Evolutionary conservation across 2,113 vertebrate species (phyloP), one percentile per base, ranked within the genome.

Genomic region (Periophthalmus modestus): DNA sequence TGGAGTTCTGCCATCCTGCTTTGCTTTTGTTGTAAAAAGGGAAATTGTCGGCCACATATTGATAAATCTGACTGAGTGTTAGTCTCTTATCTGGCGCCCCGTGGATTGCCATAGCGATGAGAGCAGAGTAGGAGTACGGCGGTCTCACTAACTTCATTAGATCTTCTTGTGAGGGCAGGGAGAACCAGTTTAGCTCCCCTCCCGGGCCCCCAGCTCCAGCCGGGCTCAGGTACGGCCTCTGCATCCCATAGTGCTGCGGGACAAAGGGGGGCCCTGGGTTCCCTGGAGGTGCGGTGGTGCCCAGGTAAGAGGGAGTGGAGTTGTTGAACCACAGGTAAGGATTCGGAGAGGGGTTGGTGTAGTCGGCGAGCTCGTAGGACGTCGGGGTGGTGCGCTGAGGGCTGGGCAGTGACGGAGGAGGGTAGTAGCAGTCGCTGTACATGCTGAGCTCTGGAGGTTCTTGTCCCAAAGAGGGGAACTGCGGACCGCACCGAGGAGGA

Each of bases 21-120:
- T 99, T 99, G 89, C 98, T 98, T 88, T 98, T 98, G 91, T 99
- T 99, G 82, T 99, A 99, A 85, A 99, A 99, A 0, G 98, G 98
- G 72, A 99, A 99, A 87, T 98, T 99, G 89, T 99, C 97, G 0
- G 98, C 98, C 47, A 99, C 98, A 0, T 99, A 99, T 87, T 99
- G 98, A 90, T 99, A 99, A 90, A 99, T 99, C 89, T 99, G 98
- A 85, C 98, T 99, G 54, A 99, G 92, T 0, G 98, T 99, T 85
- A 99, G 93, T 67, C 98, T 94, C 77, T 95, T 95, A 13, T 98
- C 98, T 0, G 95, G 97, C 0, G 98, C 97, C 21, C 97, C 96
- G 1, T 99, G 97, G 85, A 99, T 99, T 71, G 98, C 98, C 98
- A 99, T 99, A 82, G 98, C 98, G 3, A 99, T 99, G 47, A 99